A percentile compares a stretch with the other conserved stretches of the same genome.
These are phyloP conservation scores for Ellobium chinense DNA, from an alignment of 2,888 invertebrate genomes.

Conservation along the genomic window DNA sequence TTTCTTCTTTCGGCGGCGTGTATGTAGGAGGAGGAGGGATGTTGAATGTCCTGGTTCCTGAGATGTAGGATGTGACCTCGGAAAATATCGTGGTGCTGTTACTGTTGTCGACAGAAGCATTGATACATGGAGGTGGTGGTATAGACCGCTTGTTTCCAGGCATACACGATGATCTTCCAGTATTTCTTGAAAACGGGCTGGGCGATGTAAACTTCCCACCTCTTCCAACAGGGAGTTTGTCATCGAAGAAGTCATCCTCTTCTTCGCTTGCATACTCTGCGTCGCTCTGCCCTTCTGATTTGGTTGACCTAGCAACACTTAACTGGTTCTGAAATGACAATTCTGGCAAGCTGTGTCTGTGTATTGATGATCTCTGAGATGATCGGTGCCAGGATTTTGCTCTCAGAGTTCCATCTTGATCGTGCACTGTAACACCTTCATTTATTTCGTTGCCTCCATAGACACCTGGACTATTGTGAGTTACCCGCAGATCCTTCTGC, in stretches of 20 bases:
- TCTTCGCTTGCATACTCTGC: background rate
- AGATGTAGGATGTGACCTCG: background rate
- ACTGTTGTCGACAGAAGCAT: background rate
- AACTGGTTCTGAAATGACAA: background rate
- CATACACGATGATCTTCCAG: conserved; percentile 25
- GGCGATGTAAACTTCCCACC: background rate
- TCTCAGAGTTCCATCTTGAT: no score
- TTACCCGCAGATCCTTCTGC: background rate
- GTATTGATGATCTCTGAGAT: background rate
- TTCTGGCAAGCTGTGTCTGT: background rate
- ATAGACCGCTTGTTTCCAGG: conserved; percentile 33
- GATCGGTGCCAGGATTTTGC: background rate
- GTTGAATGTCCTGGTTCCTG: conserved; percentile 6
- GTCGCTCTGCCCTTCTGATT: background rate
- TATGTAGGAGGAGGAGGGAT: conserved; percentile 36
- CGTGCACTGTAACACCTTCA: background rate
- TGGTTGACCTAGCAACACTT: background rate
- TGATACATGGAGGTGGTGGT: background rate
- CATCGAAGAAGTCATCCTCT: background rate
- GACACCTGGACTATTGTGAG: background rate
- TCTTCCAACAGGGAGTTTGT: background rate
- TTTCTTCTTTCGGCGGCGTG: conserved; percentile 34
- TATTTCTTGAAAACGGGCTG: conserved; percentile 3
- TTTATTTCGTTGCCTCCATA: background rate
- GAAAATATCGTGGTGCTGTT: background rate